These are phyloP conservation scores for Tiliacea citrago DNA, from an alignment of 2,888 invertebrate genomes.

Conservation along the genomic window DNA sequence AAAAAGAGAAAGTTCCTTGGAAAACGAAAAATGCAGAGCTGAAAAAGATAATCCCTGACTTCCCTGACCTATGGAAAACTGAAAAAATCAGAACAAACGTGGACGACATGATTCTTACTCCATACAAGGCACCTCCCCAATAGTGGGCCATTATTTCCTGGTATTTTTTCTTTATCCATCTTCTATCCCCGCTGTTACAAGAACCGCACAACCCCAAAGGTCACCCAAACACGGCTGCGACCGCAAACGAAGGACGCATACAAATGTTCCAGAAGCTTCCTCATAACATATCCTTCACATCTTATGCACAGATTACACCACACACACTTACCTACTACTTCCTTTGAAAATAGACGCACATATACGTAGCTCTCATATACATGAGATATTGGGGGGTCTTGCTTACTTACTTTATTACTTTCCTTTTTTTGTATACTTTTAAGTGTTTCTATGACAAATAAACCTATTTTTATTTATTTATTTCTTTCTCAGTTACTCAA, in stretches of 20 bases:
- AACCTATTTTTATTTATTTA: no score
- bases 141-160: background rate
- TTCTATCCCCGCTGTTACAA: conserved; percentile 18
- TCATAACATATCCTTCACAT: conserved; percentile 51
- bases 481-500: background rate
- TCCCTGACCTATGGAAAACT: background rate
- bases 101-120: background rate
- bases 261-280: conserved; percentile 57
- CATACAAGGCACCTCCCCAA: no score
- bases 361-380: background rate
- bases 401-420: no score
- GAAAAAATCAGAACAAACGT: background rate
- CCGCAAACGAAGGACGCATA: conserved; percentile 64
- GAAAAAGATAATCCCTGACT: background rate
- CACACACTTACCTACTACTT: background rate
- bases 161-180: background rate
- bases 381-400: background rate
- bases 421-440: no score
- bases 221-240: conserved; percentile 57
- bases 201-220: conserved; percentile 51
- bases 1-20: background rate
- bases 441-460: no score
- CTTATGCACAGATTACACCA: conserved; percentile 45
- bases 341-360: conserved; percentile 2
- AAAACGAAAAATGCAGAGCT: background rate